These are phyloP conservation scores for Orchestia grillus DNA, from an alignment of 1,140 invertebrate genomes.

Conservation along the genomic window DNA sequence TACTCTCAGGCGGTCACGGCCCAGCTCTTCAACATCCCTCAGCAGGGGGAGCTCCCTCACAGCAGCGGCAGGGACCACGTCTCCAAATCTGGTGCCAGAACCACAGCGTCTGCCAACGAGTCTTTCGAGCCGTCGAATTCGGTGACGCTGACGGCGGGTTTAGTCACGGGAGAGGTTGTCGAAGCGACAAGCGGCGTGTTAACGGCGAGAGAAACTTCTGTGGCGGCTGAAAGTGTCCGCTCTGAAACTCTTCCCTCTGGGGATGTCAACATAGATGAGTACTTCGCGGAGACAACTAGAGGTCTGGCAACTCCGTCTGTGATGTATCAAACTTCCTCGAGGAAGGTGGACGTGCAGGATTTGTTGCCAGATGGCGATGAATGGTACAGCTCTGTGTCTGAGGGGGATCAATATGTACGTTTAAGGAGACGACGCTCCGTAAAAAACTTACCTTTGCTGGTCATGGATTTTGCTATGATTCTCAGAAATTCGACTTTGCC, in stretches of 20 bases:
- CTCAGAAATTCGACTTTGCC: neutral
- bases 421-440: neutral
- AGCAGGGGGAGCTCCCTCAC: neutral
- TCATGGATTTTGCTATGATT: neutral
- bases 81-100: neutral
- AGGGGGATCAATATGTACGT: neutral
- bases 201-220: neutral
- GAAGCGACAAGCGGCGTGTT: neutral
- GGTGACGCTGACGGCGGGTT: neutral
- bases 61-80: neutral
- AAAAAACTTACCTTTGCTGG: neutral
- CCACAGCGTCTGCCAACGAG: neutral
- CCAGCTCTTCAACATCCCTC: neutral
- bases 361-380: neutral
- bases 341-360: neutral
- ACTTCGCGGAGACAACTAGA: neutral
- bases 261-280: neutral
- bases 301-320: neutral
- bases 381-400: neutral
- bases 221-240: neutral
- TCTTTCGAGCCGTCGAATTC: neutral
- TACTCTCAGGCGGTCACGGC: neutral
- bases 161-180: neutral
- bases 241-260: neutral
- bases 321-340: neutral